Evolutionary conservation across 2,113 vertebrate species (phyloP).

Genomic region (Colaptes auratus): DNA sequence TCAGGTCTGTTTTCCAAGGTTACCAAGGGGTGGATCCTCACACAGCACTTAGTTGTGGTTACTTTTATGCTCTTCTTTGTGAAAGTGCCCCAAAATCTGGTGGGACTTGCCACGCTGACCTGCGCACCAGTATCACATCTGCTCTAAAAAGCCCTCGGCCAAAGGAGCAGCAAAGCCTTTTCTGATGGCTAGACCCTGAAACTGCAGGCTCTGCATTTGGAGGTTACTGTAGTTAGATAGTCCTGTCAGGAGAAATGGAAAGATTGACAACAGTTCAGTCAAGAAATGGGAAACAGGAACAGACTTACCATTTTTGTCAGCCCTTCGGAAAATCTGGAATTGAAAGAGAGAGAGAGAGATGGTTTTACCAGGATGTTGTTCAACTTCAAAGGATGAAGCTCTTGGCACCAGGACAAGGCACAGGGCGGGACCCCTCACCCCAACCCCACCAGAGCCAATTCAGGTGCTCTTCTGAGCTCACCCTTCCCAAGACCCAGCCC

Average conservation of each 20-base stretch:
- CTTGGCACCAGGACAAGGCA: background rate
- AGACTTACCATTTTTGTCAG: slow-evolving; percentile 84
- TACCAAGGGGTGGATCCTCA: background rate
- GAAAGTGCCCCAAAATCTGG: background rate
- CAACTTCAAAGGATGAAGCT: background rate
- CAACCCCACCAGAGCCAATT: background rate
- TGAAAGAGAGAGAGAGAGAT: slow-evolving; percentile 56
- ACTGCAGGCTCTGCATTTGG: background rate
- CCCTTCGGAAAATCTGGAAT: slow-evolving; percentile 81
- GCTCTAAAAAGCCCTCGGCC: background rate
- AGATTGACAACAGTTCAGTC: background rate
- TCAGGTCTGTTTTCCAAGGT: background rate
- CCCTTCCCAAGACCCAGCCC: background rate
- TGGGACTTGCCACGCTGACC: background rate
- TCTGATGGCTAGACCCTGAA: background rate
- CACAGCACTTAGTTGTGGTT: background rate
- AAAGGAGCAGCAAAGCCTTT: background rate
- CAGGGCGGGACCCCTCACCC: background rate
- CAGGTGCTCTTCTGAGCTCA: background rate
- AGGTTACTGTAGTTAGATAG: background rate
- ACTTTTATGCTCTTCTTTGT: background rate
- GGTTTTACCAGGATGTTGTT: background rate
- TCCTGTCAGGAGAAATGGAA: background rate
- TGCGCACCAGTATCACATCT: background rate
- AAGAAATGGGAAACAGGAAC: background rate